phyloP scores from a whole-genome alignment of 2,113 vertebrate genomes.

The Sylvilagus bachmani region DNA sequence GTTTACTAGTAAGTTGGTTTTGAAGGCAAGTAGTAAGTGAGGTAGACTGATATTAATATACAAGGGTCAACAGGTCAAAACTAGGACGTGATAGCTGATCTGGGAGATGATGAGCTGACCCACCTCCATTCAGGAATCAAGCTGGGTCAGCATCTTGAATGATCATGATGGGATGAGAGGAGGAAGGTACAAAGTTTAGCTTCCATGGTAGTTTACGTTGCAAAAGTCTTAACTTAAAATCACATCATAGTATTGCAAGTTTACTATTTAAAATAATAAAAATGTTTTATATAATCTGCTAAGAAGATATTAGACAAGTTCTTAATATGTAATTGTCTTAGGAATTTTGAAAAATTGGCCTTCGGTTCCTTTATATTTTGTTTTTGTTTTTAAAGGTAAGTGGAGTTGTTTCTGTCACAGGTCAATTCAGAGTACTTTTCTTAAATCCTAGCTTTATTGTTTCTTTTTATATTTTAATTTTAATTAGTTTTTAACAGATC shows the following conservation, averaged over 20 bases:
- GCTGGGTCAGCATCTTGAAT: constrained; percentile 91
- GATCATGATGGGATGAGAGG: constrained; percentile 92
- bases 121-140: constrained; percentile 91
- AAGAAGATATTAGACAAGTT: constrained; percentile 54
- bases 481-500: too few species aligned
- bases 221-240: constrained; percentile 81
- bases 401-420: constrained; percentile 37
- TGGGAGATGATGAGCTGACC: constrained; percentile 91
- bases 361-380: constrained; percentile 35
- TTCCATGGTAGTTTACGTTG: constrained; percentile 84
- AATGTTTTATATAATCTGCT: constrained; percentile 45
- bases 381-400: constrained; percentile 45
- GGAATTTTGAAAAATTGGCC: constrained; percentile 34
- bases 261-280: constrained; percentile 56
- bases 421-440: constrained; percentile 43
- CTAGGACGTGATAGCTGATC: constrained; percentile 92
- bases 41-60: constrained; percentile 89
- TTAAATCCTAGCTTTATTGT: constrained; percentile 36
- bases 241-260: constrained; percentile 70
- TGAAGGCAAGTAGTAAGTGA: constrained; percentile 85
- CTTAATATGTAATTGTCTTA: constrained; percentile 28
- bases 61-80: constrained; percentile 92
- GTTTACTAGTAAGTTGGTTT: constrained; percentile 81
- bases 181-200: constrained; percentile 91
- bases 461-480: too few species aligned